Evolutionary conservation across 2,797 vertebrate genomes (phyloP), one percentile per base, ranked within the genome.

Genomic region (Cuniculus paca): DNA sequence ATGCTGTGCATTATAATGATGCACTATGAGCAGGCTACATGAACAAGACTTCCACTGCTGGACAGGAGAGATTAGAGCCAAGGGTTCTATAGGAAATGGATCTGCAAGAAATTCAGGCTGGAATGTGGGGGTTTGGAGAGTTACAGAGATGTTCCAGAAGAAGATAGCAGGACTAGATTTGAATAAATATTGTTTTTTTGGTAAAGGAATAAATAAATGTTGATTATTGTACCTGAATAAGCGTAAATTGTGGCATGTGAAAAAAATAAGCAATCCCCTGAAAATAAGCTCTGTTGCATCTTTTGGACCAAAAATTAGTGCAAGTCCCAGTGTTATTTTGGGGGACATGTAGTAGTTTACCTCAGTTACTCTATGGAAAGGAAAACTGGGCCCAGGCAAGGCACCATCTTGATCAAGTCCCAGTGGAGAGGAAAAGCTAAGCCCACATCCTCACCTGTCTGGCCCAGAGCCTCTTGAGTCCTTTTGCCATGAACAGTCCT

Each of bases 401-500:
- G 63, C 2, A 9, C 34, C 19, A 13, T 65, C 34, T 17, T 65
- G 34, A 36, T 16, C 16, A 36, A 65, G 63, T n/a, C 19, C 63
- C 34, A 65, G 1, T 1, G 63, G 34, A 68, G 17, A n/a, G 34
- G 63, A 68, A 6, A 36, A 19, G 11, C 34, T 3, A 0, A 20
- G 20, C 63, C 34, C 6, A 19, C 63, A 36, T 9, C 34, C 34
- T 68, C 34, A 65, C 16, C 34, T 8, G 17, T 19, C 16, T 19
- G 65, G 50, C 70, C 54, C 48, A 82, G 20, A 31, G 26, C 26
- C 84, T 75, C 82, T 95, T 84, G 60, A 28, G 58, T 45, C 65
- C 74, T 95, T 58, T 81, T 94, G 83, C 65, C 60, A 91, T 28
- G 20, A 85, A 72, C 61, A 88, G n/a, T 42, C 16, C 8, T 90